Base-by-base conservation (phyloP, 2,113 vertebrate genomes). In the Hemibagrus wyckioides region DNA sequence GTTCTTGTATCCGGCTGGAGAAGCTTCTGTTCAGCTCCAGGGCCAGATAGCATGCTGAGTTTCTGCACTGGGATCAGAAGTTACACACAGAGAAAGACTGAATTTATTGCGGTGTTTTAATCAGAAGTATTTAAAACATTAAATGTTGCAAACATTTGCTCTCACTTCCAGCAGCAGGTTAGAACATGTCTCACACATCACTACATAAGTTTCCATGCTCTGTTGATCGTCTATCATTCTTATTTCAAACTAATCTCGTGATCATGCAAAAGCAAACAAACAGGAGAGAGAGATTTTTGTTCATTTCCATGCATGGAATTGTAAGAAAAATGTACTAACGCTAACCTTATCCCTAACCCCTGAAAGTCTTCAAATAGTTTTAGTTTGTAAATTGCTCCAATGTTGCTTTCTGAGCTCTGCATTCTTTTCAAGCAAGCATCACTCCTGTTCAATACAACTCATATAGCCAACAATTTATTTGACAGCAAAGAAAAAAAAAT, bases 1-100 rank as follows among this genome's bases (percentile, higher is more conserved):
- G 41, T 88, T 50, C 73, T 54, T 50, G 89, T 41, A 83, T 90
- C 89, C 63, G 84, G 86, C 52, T 81, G 36, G 19, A 2, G 30
- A 56, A 56, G 77, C 28, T 73, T 15, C 23, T 52, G 25, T 80
- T 86, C 39, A 65, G 48, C 11, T 48, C 11, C n/a, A 1, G 3
- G 71, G 71, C n/a, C 67, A 33, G 23, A 56, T 3, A 75, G 69
- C 23, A 17, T 23, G 52, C 71, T n/a, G 25, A 30, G 14, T 4
- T 5, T 44, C 48, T 73, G 30, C n/a, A 30, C 50, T 69, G 30
- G 41, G 25, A 19, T 69, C 19, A 71, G 21, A 71, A 52, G 28
- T 56, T 6, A 39, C 30, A 73, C 10, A 36, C 61, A 81, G 1
- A 4, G 30, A 57, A 33, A 23, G 5, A 33, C 15, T 21, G 69